These are phyloP conservation scores for Drosophila yakuba DNA, from an alignment of 1,140 invertebrate genomes.

Conservation along the genomic window DNA sequence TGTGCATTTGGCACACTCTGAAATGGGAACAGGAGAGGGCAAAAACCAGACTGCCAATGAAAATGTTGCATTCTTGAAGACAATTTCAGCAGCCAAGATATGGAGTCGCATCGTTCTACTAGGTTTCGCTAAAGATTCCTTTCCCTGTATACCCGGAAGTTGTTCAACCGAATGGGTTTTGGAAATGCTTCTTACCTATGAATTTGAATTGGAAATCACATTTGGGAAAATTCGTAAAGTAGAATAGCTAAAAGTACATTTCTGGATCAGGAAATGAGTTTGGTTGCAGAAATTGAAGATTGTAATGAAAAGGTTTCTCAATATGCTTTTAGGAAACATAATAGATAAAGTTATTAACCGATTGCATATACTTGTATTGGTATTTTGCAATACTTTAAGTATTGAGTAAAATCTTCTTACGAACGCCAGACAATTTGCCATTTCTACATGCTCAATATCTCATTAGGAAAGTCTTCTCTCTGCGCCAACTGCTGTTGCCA, in stretches of 20 bases:
- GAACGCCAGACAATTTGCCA: conserved; percentile 8
- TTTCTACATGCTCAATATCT: conserved; percentile 40
- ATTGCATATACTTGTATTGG: too few species aligned
- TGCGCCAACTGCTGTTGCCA: conserved; percentile 35
- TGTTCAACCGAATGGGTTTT: conserved; percentile 63
- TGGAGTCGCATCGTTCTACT: conserved; percentile 14
- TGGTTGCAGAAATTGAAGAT: neutral
- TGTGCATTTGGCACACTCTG: conserved; percentile 83
- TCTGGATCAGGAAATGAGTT: neutral
- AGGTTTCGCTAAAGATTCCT: neutral
- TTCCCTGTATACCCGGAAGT: conserved; percentile 53
- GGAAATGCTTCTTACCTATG: conserved; percentile 13
- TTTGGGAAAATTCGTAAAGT: neutral
- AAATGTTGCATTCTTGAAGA: conserved; percentile 26
- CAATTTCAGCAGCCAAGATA: conserved; percentile 15
- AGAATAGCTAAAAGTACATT: neutral
- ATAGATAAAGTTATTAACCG: too few species aligned
- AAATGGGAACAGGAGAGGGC: conserved; percentile 47
- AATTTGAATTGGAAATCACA: conserved; percentile 6
- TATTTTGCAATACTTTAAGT: too few species aligned
- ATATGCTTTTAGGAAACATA: too few species aligned
- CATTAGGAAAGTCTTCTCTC: conserved; percentile 34
- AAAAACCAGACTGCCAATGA: neutral
- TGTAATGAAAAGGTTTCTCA: neutral
- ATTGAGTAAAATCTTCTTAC: neutral